Evolutionary conservation across 2,797 vertebrate genomes (phyloP).

Genomic region (Prionace glauca): DNA sequence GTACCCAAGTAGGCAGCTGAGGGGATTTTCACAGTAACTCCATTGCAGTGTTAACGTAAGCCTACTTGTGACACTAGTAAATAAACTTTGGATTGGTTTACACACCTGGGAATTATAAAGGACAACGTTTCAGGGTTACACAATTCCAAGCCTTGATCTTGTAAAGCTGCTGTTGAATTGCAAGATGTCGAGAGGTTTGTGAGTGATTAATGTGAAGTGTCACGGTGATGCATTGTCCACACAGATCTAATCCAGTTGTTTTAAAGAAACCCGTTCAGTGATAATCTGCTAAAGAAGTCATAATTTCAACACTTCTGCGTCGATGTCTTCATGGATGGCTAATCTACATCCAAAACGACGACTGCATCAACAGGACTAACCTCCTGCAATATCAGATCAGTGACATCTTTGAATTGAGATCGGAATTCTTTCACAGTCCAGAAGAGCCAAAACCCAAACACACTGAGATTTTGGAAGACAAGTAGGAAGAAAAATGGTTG

Average conservation of each 20-base stretch:
- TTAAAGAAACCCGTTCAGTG: not conserved
- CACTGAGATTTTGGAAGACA: not conserved
- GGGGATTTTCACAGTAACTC: too few species aligned
- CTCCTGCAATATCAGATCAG: not conserved
- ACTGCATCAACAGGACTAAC: not conserved
- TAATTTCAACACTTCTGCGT: not conserved
- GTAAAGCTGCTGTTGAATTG: not conserved
- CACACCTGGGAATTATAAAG: not conserved
- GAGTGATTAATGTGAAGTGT: not conserved
- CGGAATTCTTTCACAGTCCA: not conserved
- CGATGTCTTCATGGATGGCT: not conserved
- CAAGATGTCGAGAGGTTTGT: not conserved
- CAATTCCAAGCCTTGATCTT: not conserved
- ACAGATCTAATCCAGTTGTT: conserved; percentile 12
- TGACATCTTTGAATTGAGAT: not conserved
- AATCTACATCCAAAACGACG: not conserved
- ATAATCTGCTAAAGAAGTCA: not conserved
- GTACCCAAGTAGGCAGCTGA: too few species aligned
- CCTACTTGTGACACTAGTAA: too few species aligned
- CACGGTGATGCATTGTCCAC: not conserved
- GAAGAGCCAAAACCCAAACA: not conserved
- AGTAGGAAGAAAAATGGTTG: not conserved
- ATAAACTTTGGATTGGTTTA: too few species aligned
- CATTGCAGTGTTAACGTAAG: too few species aligned
- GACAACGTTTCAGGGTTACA: not conserved